A percentile compares a stretch with the other conserved stretches of the same genome.
Evolutionary conservation across 2,797 vertebrate species (phyloP).

Genomic region (Enteromius viviparus): DNA sequence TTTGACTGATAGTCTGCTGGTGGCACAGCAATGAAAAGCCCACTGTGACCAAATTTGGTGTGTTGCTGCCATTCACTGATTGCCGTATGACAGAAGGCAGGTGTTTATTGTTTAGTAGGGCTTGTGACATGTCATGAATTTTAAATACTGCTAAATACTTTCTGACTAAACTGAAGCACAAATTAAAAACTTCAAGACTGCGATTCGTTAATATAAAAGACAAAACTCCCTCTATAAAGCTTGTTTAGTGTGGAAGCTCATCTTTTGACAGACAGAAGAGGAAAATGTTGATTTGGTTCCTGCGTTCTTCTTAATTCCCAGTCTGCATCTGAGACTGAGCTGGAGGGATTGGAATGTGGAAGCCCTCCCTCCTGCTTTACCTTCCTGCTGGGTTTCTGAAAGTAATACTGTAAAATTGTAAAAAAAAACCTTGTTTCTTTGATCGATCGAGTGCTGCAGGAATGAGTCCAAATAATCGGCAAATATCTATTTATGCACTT

Average conservation of each 20-base stretch:
- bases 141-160: neutral
- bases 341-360: slow-evolving; percentile 3
- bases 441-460: neutral
- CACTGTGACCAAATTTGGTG: slow-evolving; percentile 17
- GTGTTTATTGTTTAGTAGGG: neutral
- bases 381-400: neutral
- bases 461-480: neutral
- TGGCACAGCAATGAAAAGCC: neutral
- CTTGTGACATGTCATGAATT: neutral
- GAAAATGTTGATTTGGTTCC: slow-evolving; percentile 23
- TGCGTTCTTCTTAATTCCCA: slow-evolving; percentile 32
- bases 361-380: slow-evolving; percentile 5
- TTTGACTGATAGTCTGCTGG: slow-evolving; percentile 21
- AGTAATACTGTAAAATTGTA: neutral
- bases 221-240: slow-evolving; percentile 15
- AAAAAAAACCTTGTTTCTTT: neutral
- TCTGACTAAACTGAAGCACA: neutral
- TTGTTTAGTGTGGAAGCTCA: slow-evolving; percentile 17
- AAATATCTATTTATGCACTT: neutral
- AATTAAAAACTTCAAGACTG: neutral
- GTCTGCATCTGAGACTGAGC: neutral
- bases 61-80: neutral
- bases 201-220: neutral
- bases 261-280: neutral
- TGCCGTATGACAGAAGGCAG: neutral